Evolutionary conservation across 2,797 vertebrate genomes (phyloP).

Genomic region (Synanceia verrucosa): DNA sequence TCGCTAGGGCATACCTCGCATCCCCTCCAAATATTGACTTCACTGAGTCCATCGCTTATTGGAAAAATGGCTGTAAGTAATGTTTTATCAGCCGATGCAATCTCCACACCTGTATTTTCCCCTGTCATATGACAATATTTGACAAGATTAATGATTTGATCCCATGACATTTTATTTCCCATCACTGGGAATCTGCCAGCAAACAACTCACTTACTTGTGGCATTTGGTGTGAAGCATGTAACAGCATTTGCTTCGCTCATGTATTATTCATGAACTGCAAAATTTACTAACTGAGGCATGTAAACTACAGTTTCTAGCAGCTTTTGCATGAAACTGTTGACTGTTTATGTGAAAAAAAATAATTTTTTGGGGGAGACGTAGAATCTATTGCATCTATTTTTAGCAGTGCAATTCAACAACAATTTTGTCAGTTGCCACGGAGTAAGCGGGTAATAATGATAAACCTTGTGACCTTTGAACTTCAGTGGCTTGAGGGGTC

Average conservation of each 20-base stretch:
- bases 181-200: conserved; percentile 68
- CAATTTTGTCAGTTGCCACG: conserved; percentile 38
- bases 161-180: conserved; percentile 79
- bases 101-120: conserved; percentile 80
- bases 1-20: conserved; percentile 76
- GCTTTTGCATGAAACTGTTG: conserved; percentile 40
- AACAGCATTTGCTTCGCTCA: conserved; percentile 58
- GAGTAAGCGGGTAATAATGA: conserved; percentile 70
- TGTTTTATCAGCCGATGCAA: conserved; percentile 82
- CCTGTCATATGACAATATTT: conserved; percentile 79
- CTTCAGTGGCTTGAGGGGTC: conserved; percentile 71
- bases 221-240: conserved; percentile 72
- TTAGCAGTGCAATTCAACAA: conserved; percentile 42
- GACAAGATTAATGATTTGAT: conserved; percentile 81
- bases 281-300: conserved; percentile 55
- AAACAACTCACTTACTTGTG: conserved; percentile 76
- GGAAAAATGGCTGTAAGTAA: conserved; percentile 83
- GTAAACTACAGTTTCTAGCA: conserved; percentile 38
- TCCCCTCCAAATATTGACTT: conserved; percentile 85
- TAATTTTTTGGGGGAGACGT: no score
- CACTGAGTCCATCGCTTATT: conserved; percentile 81
- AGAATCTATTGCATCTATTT: conserved; percentile 59
- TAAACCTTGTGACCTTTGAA: conserved; percentile 76
- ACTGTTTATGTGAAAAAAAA: conserved; percentile 36
- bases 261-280: conserved; percentile 66